Percentiles rank a stretch among this genome's conserved stretches.
These are phyloP conservation scores for Phania funesta DNA, from an alignment of 2,888 invertebrate genomes.

Conservation along the genomic window DNA sequence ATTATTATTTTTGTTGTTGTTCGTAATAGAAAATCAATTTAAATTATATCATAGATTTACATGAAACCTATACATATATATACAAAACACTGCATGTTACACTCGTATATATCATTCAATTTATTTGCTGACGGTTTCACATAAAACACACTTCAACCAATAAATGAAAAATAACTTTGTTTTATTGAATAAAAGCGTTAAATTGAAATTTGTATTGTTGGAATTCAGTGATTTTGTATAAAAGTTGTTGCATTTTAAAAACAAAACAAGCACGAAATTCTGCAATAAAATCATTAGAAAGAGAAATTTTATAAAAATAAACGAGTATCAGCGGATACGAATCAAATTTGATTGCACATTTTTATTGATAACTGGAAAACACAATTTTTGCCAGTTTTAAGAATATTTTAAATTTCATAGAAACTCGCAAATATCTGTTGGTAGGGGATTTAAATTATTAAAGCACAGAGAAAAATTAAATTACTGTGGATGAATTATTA, in stretches of 20 bases:
- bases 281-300: constrained; percentile 10
- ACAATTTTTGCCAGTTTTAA: no score
- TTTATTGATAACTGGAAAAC: background rate
- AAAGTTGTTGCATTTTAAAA: background rate
- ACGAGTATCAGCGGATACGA: background rate
- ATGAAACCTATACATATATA: background rate
- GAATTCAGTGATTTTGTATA: constrained; percentile 6
- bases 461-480: no score
- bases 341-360: constrained; percentile 13
- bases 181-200: constrained; percentile 23
- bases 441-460: background rate
- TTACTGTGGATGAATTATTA: no score
- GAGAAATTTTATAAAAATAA: no score
- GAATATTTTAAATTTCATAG: background rate
- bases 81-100: background rate
- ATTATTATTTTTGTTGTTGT: no score
- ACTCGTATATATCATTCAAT: background rate
- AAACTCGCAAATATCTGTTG: background rate
- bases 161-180: constrained; percentile 24
- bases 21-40: background rate
- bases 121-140: constrained; percentile 40
- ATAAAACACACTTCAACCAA: constrained; percentile 21
- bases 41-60: background rate
- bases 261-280: background rate
- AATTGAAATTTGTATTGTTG: constrained; percentile 45